Evolutionary conservation across 35 echinoderm and acorn worm genomes (phyloP).

Genomic region (Amphiura filiformis): DNA sequence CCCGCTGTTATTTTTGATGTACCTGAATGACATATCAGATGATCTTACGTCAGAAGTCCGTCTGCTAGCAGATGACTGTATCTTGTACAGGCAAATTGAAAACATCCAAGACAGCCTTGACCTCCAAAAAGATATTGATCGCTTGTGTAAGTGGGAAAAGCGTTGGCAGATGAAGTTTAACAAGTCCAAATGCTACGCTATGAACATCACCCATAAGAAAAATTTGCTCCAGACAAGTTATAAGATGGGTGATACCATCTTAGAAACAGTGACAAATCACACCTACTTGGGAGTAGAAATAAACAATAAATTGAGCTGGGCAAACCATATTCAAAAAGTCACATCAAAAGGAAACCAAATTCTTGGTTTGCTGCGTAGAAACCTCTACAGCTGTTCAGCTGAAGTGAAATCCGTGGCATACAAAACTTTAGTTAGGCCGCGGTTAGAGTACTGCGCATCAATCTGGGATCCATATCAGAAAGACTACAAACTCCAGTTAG

Average conservation of each 20-base stretch:
- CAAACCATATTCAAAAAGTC: background rate
- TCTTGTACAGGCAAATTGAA: slow-evolving; percentile 50
- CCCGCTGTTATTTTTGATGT: slow-evolving; percentile 51
- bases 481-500: background rate
- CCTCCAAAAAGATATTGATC: slow-evolving; percentile 11
- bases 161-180: slow-evolving; percentile 22
- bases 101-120: background rate
- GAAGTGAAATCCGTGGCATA: background rate
- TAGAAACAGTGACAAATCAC: background rate
- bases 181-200: slow-evolving; percentile 28
- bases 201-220: slow-evolving; percentile 24
- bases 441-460: slow-evolving; percentile 4
- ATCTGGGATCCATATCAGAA: slow-evolving; percentile 12
- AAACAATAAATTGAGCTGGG: background rate
- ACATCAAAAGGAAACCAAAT: slow-evolving; percentile 7
- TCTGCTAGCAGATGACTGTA: slow-evolving; percentile 79
- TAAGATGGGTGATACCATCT: background rate
- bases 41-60: slow-evolving; percentile 35
- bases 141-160: background rate
- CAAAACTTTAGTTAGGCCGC: slow-evolving; percentile 1
- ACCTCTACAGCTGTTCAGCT: background rate
- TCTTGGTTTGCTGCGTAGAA: slow-evolving; percentile 8
- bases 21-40: slow-evolving; percentile 41
- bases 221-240: background rate
- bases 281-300: background rate